Conservation (phyloP, 1,140 invertebrate genomes). For the Campoletis sonorensis region DNA sequence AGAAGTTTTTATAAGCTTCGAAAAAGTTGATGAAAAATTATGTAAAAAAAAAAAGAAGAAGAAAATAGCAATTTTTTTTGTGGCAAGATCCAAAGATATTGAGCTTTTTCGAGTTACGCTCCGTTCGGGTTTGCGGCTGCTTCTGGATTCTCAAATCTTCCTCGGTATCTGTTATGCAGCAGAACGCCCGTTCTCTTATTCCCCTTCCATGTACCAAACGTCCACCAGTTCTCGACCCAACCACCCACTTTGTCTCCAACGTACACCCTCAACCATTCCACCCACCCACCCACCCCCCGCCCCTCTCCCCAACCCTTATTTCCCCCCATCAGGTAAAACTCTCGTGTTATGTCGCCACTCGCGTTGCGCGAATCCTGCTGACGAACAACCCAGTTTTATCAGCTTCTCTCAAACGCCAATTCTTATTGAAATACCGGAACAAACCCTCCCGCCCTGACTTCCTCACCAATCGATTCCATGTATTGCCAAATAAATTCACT, state of each 20-base stretch:
- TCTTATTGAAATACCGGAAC: neutral
- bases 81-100: neutral
- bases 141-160: neutral
- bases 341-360: neutral
- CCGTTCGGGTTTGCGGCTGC: conserved; percentile 17
- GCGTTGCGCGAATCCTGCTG: conserved; percentile 29
- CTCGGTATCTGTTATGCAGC: conserved; percentile 7
- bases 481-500: neutral
- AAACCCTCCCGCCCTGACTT: neutral
- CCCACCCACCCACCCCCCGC: neutral
- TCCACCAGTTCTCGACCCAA: conserved; percentile 3
- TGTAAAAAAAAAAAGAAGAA: neutral
- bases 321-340: neutral
- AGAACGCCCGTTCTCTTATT: neutral
- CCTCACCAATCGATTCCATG: neutral
- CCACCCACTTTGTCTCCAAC: conserved; percentile 11
- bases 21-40: neutral
- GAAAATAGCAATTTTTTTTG: neutral
- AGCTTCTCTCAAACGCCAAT: neutral
- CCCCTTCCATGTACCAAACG: conserved; percentile 6
- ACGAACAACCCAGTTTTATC: conserved; percentile 22
- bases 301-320: neutral
- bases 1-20: neutral
- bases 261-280: too few species aligned
- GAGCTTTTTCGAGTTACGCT: neutral